Base-by-base conservation (phyloP, 2,888 invertebrate genomes). In the Caenorhabditis drosophilae region DNA sequence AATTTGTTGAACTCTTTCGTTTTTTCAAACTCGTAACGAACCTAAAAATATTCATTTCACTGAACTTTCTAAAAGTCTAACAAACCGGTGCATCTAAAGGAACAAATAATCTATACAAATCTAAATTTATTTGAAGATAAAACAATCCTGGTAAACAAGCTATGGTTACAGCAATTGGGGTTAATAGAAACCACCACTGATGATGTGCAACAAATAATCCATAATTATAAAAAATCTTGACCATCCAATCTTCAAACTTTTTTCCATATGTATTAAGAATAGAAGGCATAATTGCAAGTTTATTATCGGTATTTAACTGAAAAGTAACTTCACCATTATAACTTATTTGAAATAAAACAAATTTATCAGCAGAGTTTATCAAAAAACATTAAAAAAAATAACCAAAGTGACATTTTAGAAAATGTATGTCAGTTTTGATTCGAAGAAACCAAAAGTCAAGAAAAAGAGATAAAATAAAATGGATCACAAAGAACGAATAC, bases 41-140 rank as follows among this genome's bases (percentile, higher is more conserved):
- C 71, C 71, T 72, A 34, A 15, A 61, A 47, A 34, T 31, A 3
- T 16, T 34, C 7, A 16, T 46, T 25, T 11, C 46, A 18, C 12
- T 12, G 2, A 36, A 31, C 15, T 25, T 3, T 2, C 12, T 38
- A 34, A 2, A 16, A 9, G n/a, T 34, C 38, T 36, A 66, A 42
- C 74, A 49, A 36, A 82, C 82, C 22, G 81, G 82, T 4, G 82
- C 82, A 66, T 81, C 82, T 18, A 72, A 58, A 7, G 82, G 82
- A 2, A 82, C 82, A 47, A 82, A 82, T 7, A 81, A 69, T 34
- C 77, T 67, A 69, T 82, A 82, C 45, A 82, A 70, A 69, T 82
- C 82, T 34, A 82, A 67, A 48, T 82, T 82, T 59, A 82, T 81
- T 46, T 68, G 68, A 15, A 82, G 50, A 50, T 64, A 75, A 42